Conservation (phyloP, 2,797 vertebrate species). For the Clarias fuscus region DNA sequence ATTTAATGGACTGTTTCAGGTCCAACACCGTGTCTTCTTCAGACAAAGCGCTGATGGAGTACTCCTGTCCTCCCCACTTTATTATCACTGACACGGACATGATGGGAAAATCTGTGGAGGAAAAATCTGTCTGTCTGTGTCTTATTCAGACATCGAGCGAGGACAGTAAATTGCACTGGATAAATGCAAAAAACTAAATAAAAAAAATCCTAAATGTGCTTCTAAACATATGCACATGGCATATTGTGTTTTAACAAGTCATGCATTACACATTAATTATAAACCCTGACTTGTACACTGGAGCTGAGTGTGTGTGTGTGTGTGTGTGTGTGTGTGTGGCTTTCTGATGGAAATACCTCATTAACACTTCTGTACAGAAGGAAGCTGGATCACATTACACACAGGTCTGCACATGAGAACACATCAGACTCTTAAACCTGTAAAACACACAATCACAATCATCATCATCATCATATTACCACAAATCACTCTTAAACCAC, state of each 20-base stretch:
- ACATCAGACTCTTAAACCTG: background rate
- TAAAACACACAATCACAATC: background rate
- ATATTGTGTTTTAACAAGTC: background rate
- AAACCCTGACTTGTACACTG: too few relatives aligned
- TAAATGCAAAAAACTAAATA: too few relatives aligned
- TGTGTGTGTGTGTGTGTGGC: background rate
- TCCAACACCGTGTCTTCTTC: slow-evolving; percentile 97
- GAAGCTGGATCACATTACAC: background rate
- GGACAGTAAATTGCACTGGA: background rate
- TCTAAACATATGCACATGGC: too few relatives aligned
- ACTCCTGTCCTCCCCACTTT: slow-evolving; percentile 99
- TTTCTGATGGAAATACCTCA: too few relatives aligned
- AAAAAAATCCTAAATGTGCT: background rate
- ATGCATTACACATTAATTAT: background rate
- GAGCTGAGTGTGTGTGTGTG: too few relatives aligned
- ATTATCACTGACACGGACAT: slow-evolving; percentile 98
- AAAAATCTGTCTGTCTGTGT: too few relatives aligned
- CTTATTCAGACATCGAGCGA: background rate
- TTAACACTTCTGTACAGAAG: background rate
- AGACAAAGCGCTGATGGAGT: slow-evolving; percentile 91
- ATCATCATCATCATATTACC: background rate
- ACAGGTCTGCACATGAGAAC: background rate
- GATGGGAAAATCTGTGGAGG: slow-evolving; percentile 50
- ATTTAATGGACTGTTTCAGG: slow-evolving; percentile 96
- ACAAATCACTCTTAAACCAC: background rate